Base-by-base conservation (phyloP, 2,113 vertebrate genomes). In the Brachypodius melanocephalos region DNA sequence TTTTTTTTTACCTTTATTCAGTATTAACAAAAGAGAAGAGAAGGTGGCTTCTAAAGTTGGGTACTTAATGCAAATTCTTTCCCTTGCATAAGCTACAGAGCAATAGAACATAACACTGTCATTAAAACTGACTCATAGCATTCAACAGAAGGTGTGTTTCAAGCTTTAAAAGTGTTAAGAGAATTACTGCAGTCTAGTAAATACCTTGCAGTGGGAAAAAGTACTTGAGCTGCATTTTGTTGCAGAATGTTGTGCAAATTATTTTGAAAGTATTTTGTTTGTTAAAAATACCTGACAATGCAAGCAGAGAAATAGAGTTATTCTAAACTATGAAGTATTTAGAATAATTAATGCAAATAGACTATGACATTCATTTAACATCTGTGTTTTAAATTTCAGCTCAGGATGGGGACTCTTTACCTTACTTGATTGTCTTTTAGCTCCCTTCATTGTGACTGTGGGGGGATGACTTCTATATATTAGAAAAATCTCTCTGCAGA, bases 91-190 rank as follows among this genome's bases (percentile, higher is more conserved):
- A 96, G 90, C 95, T 93, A 17, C 55, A 92, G 61, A 94, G 95
- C 86, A 94, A 25, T 83, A 78, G 96, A 96, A 96, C 90, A 92
- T 95, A 95, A 93, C 88, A 89, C 92, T 95, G 88, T 96, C 96
- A 97, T 97, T 97, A 97, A 97, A 97, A 94, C 95, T 97, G 96
- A 97, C 88, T 97, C 96, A 96, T 65, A 94, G 93, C 83, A 81
- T 96, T 97, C 96, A 94, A 87, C 32, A 88, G 96, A 96, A 97
- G 96, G 96, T 97, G 96, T 96, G 96, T 94, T 96, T 96, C 57
- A 73, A 92, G 92, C 89, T 89, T 91, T 73, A 45, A 48, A 94
- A 95, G 81, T 93, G 87, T 88, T 79, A 71, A 92, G 89, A 96
- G 92, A 94, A 93, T 96, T 93, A 82, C 67, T 94, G 95, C 77